Conservation (phyloP, 1,140 invertebrate species). For the Bombus sibiricus region DNA sequence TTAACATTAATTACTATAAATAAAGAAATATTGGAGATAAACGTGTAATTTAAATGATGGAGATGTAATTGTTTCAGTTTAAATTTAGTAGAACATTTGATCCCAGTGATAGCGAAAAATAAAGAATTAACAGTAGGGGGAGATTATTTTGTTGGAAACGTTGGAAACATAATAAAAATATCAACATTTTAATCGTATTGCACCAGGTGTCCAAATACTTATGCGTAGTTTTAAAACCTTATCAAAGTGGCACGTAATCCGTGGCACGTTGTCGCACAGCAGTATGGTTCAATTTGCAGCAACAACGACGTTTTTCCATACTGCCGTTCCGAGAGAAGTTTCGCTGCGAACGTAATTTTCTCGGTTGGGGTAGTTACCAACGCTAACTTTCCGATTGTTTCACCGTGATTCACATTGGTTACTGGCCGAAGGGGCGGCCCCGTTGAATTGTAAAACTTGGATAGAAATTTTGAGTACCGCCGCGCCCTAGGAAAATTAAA, state of each 20-base stretch:
- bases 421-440: not conserved
- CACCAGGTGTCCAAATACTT: not conserved
- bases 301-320: not conserved
- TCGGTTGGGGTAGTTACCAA: conserved; percentile 5
- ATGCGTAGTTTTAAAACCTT: not conserved
- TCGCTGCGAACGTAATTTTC: conserved; percentile 15
- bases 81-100: too few relatives aligned
- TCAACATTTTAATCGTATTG: not conserved
- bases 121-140: too few relatives aligned
- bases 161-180: too few relatives aligned
- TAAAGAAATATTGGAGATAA: too few relatives aligned
- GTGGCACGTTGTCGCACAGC: not conserved
- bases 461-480: conserved; percentile 43
- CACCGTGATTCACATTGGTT: conserved; percentile 42
- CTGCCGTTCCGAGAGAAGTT: not conserved
- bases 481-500: conserved; percentile 43
- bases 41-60: too few relatives aligned
- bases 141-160: too few relatives aligned
- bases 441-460: conserved; percentile 55
- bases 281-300: conserved; percentile 9
- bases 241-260: conserved; percentile 13
- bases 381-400: conserved; percentile 49
- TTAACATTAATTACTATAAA: too few relatives aligned
- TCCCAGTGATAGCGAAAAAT: too few relatives aligned
- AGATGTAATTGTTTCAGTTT: too few relatives aligned